These are phyloP conservation scores for Elmis aenea DNA, from an alignment of 2,888 invertebrate genomes.

Conservation along the genomic window DNA sequence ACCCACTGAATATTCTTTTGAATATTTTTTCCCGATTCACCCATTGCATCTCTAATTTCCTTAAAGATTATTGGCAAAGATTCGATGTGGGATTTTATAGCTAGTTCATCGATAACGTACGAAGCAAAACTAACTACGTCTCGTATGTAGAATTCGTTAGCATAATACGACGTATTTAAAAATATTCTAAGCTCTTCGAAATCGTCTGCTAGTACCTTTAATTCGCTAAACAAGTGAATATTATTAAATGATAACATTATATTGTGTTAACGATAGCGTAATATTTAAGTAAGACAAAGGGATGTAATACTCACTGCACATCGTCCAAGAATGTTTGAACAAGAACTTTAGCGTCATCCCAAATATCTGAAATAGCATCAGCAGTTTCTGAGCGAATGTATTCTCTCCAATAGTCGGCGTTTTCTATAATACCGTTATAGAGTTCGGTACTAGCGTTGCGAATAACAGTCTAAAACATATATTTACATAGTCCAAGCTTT, in stretches of 20 bases:
- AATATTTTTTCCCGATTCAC: conserved; percentile 74
- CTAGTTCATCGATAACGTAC: conserved; percentile 71
- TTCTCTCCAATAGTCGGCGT: conserved; percentile 61
- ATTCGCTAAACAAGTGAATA: conserved; percentile 45
- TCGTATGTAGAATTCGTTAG: conserved; percentile 79
- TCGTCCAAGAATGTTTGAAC: conserved; percentile 68
- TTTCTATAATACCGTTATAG: conserved; percentile 51
- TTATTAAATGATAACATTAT: too few relatives aligned
- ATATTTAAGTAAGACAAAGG: background rate
- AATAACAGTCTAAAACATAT: conserved; percentile 47
- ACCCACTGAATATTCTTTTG: conserved; percentile 71
- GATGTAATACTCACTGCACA: conserved; percentile 48
- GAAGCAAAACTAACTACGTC: conserved; percentile 67
- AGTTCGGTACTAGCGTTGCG: conserved; percentile 45
- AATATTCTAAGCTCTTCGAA: conserved; percentile 64
- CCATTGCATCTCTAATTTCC: conserved; percentile 82
- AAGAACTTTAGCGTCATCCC: conserved; percentile 70
- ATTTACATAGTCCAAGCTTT: too few relatives aligned
- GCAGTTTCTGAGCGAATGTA: conserved; percentile 65
- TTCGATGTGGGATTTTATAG: conserved; percentile 70
- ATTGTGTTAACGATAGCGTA: too few relatives aligned
- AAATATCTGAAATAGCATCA: conserved; percentile 63
- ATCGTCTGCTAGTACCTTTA: conserved; percentile 69
- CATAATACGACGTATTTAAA: conserved; percentile 70
- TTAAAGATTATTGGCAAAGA: conserved; percentile 74